Evolutionary conservation across 2,888 invertebrate genomes (phyloP).

Genomic region (Thecophora atra): DNA sequence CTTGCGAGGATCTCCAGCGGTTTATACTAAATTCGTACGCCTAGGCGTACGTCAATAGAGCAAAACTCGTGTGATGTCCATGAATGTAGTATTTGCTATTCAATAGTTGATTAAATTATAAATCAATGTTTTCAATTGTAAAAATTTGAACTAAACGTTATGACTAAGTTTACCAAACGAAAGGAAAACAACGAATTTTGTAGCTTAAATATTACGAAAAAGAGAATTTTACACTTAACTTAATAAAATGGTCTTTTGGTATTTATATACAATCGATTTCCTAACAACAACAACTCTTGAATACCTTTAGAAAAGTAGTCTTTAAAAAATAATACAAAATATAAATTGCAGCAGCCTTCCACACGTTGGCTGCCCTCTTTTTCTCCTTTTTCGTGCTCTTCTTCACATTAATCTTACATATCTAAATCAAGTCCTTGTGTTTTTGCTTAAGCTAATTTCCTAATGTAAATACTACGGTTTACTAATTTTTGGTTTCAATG

Average conservation of each 20-base stretch:
- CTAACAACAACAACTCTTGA: constrained; percentile 3
- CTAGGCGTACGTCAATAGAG: too few species aligned
- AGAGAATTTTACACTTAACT: neutral
- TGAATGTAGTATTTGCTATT: too few species aligned
- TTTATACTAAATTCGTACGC: too few species aligned
- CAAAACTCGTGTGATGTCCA: too few species aligned
- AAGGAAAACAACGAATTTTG: neutral
- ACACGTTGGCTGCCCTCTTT: neutral
- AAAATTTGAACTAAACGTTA: constrained; percentile 10
- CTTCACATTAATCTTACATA: neutral
- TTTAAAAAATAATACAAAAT: constrained; percentile 20
- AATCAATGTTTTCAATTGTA: neutral
- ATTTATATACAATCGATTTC: constrained; percentile 24
- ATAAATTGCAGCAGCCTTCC: constrained; percentile 1
- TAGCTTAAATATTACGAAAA: constrained; percentile 4
- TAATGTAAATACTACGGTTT: constrained; percentile 12
- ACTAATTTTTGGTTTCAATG: constrained; percentile 54
- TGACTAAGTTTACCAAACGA: constrained; percentile 25
- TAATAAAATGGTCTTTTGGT: neutral
- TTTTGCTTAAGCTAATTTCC: neutral
- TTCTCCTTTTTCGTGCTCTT: too few species aligned
- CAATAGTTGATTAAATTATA: too few species aligned
- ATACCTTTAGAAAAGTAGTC: neutral
- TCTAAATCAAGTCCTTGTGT: constrained; percentile 14
- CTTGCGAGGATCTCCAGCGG: too few species aligned